phyloP scores from a whole-genome alignment of 2,888 invertebrate genomes.

The Drosophila nr. perissopoda region DNA sequence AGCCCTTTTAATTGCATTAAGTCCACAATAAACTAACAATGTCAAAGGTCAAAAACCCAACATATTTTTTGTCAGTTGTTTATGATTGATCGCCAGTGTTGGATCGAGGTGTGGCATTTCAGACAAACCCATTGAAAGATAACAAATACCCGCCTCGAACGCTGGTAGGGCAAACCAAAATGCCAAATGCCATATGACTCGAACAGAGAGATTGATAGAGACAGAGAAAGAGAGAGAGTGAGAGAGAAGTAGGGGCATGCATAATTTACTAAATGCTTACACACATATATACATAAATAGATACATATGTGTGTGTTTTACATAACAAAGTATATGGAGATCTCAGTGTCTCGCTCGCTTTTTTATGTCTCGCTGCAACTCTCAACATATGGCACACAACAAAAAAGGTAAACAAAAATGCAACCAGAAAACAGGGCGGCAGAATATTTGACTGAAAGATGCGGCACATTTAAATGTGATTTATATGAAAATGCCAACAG shows the following conservation, averaged over 20 bases:
- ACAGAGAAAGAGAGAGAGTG: neutral
- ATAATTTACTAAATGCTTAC: constrained; percentile 28
- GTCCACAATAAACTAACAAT: neutral
- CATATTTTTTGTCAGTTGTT: neutral
- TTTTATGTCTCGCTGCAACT: constrained; percentile 1
- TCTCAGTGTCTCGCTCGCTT: neutral
- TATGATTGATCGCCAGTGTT: constrained; percentile 42
- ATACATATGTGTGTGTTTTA: constrained; percentile 19
- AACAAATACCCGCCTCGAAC: constrained; percentile 14
- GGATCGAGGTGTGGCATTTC: constrained; percentile 4
- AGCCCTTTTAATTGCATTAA: neutral
- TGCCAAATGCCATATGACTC: constrained; percentile 7
- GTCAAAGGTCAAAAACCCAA: constrained; percentile 31
- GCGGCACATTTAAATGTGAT: constrained; percentile 72
- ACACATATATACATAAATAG: neutral
- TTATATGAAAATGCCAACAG: constrained; percentile 57
- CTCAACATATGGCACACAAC: constrained; percentile 40
- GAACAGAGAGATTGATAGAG: neutral
- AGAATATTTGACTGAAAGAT: constrained; percentile 43
- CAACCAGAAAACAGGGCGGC: constrained; percentile 4
- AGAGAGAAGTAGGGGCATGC: constrained; percentile 2
- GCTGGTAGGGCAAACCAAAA: constrained; percentile 26
- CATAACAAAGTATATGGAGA: constrained; percentile 37
- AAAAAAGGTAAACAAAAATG: constrained; percentile 53
- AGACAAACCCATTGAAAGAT: constrained; percentile 27